These are phyloP conservation scores for Encarsia formosa DNA, from an alignment of 2,888 invertebrate species.

Conservation along the genomic window DNA sequence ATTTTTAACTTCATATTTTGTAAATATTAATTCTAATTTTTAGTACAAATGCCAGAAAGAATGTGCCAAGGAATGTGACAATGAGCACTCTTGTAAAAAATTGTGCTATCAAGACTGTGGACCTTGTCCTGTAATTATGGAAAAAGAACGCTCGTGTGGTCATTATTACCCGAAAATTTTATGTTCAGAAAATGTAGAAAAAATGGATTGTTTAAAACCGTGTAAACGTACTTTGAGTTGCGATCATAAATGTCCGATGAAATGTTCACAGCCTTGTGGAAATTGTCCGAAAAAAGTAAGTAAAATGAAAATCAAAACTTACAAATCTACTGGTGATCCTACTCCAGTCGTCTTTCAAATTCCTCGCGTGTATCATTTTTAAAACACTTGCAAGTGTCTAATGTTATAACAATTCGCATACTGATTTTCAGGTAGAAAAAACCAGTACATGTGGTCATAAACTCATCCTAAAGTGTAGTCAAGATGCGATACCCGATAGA, in stretches of 20 bases:
- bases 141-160: not conserved
- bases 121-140: not conserved
- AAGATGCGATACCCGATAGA: slow-evolving; percentile 1
- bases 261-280: not conserved
- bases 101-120: not conserved
- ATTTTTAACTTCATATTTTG: not conserved
- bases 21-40: not conserved
- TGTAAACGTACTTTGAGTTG: not conserved
- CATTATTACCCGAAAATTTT: not conserved
- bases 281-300: not conserved
- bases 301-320: too few relatives aligned
- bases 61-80: not conserved
- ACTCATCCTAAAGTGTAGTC: slow-evolving; percentile 4
- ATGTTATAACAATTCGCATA: too few relatives aligned
- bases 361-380: too few relatives aligned
- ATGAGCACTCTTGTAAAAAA: not conserved
- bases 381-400: too few relatives aligned
- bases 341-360: too few relatives aligned
- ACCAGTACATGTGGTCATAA: slow-evolving; percentile 4
- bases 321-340: too few relatives aligned
- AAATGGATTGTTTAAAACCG: not conserved
- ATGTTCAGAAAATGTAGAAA: not conserved
- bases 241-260: not conserved
- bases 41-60: not conserved
- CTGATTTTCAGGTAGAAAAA: slow-evolving; percentile 4